phyloP scores from a whole-genome alignment of 2,888 invertebrate species.

The Vesta saturnalis region DNA sequence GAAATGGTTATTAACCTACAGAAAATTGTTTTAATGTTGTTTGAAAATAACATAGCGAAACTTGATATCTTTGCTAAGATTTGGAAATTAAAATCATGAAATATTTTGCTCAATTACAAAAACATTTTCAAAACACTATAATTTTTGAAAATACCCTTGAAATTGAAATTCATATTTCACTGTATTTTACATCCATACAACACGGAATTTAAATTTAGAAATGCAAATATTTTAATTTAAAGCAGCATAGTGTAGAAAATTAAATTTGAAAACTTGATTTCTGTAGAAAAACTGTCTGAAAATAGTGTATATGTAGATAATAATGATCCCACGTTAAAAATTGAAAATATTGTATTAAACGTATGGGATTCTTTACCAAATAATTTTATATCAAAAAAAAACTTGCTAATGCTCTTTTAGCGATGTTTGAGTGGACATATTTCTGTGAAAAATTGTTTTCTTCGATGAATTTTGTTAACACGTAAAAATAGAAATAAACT shows the following conservation, averaged over 20 bases:
- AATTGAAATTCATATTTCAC: conserved; percentile 21
- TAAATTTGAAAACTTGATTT: too few species aligned
- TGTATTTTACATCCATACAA: too few species aligned
- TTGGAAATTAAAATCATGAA: conserved; percentile 27
- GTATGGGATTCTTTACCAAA: background rate
- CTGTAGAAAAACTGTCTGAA: too few species aligned
- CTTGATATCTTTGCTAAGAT: conserved; percentile 25
- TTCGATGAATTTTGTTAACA: background rate
- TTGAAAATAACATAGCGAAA: conserved; percentile 25
- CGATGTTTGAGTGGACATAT: background rate
- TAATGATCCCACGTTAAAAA: background rate
- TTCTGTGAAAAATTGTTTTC: background rate
- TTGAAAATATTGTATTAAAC: background rate
- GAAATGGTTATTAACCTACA: too few species aligned
- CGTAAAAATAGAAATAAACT: background rate
- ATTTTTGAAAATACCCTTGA: conserved; percentile 20
- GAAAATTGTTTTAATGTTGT: conserved; percentile 27
- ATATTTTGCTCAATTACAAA: conserved; percentile 26
- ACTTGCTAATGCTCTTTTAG: background rate
- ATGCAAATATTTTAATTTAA: conserved; percentile 16
- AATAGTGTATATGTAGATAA: too few species aligned
- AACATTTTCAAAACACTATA: conserved; percentile 29
- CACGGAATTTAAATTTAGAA: conserved; percentile 29
- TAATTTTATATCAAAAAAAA: too few species aligned
- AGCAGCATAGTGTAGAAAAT: conserved; percentile 23